A percentile compares a stretch with the other conserved stretches of the same genome.
Conservation (phyloP, 1,140 invertebrate genomes). For the Carcinoscorpius rotundicauda region DNA sequence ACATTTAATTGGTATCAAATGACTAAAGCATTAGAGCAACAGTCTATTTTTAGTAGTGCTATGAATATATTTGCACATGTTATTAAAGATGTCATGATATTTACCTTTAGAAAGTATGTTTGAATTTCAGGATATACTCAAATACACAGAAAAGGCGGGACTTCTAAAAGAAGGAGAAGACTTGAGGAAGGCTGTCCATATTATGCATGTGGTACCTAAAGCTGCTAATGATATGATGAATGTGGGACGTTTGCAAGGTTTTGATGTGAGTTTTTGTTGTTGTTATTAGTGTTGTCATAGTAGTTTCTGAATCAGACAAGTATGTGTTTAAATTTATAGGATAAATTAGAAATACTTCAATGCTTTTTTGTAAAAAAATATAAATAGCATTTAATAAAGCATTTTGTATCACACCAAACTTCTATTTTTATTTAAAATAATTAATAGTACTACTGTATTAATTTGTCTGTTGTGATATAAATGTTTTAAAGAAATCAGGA, state of each 20-base stretch:
- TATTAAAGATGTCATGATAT: too few species aligned
- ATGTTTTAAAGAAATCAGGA: too few species aligned
- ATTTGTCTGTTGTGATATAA: too few species aligned
- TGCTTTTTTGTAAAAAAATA: too few species aligned
- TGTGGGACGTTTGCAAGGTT: slow-evolving; percentile 89
- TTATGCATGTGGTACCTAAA: slow-evolving; percentile 87
- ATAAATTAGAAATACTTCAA: neutral
- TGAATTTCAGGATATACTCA: slow-evolving; percentile 39
- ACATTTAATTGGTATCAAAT: too few species aligned
- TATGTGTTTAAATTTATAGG: neutral
- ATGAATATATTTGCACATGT: too few species aligned
- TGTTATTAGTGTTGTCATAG: neutral
- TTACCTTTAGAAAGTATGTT: neutral
- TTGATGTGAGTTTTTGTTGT: slow-evolving; percentile 56
- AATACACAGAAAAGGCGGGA: slow-evolving; percentile 43
- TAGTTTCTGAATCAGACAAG: neutral
- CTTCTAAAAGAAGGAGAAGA: slow-evolving; percentile 52
- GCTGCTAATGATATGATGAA: slow-evolving; percentile 99
- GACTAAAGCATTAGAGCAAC: too few species aligned
- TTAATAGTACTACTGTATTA: too few species aligned
- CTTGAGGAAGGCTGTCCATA: slow-evolving; percentile 61
- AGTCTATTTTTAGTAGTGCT: too few species aligned
- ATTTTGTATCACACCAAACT: too few species aligned
- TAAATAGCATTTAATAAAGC: too few species aligned
- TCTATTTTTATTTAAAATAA: too few species aligned